A percentile compares a stretch with the other conserved stretches of the same genome.
Conservation (phyloP, 2,888 invertebrate genomes). For the Cremastinae sp. region DNA sequence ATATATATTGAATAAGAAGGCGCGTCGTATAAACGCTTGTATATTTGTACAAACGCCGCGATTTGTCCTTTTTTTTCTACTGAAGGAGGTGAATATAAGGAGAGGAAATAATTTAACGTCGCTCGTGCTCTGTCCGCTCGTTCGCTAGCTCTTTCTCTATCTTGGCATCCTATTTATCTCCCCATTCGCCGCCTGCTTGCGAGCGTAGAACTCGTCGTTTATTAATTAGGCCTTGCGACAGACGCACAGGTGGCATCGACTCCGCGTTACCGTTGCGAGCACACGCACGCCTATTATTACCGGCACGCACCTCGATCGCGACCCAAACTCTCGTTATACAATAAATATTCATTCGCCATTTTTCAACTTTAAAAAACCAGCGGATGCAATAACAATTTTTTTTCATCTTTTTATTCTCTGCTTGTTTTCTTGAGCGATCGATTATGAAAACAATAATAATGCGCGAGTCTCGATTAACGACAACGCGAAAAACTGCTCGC, state of each 20-base stretch:
- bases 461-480: neutral
- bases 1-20: constrained; percentile 23
- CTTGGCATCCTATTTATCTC: constrained; percentile 20
- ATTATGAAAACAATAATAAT: too few relatives aligned
- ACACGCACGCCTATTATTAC: constrained; percentile 36
- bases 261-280: constrained; percentile 51
- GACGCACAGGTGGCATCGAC: constrained; percentile 62
- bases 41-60: neutral
- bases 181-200: constrained; percentile 24
- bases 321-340: constrained; percentile 46
- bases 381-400: too few relatives aligned
- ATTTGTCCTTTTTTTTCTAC: constrained; percentile 46
- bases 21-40: constrained; percentile 35
- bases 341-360: constrained; percentile 47
- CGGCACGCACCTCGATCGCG: constrained; percentile 51
- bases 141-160: neutral
- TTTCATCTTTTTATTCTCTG: too few relatives aligned
- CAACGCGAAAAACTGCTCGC: constrained; percentile 57
- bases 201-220: constrained; percentile 56
- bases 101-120: neutral
- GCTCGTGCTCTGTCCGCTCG: constrained; percentile 43
- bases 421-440: too few relatives aligned
- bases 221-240: constrained; percentile 66
- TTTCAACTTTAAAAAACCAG: too few relatives aligned
- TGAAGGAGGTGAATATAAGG: constrained; percentile 27